These are phyloP conservation scores for Oxycera nigricornis DNA, from an alignment of 2,888 invertebrate species.

Conservation along the genomic window DNA sequence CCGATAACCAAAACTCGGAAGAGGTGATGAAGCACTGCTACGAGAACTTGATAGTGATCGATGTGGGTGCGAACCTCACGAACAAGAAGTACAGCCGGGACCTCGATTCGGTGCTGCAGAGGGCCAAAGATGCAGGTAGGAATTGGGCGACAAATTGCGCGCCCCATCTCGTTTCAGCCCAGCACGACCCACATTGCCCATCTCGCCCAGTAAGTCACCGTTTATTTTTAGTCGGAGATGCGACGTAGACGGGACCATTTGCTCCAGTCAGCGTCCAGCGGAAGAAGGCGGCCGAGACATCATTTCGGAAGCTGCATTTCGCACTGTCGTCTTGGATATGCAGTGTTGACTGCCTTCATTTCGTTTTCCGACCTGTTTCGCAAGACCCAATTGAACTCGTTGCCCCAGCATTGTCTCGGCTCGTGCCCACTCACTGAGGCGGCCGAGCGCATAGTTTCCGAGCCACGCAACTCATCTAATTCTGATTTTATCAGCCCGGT, in stretches of 20 bases:
- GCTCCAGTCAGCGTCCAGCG: background rate
- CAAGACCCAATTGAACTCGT: background rate
- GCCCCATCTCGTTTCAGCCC: background rate
- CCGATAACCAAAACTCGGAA: conserved; percentile 49
- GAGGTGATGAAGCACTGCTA: conserved; percentile 78
- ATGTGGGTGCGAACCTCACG: conserved; percentile 91
- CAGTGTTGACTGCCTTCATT: too few relatives aligned
- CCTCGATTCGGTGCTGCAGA: conserved; percentile 87
- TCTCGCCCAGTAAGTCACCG: conserved; percentile 30
- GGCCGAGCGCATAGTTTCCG: background rate
- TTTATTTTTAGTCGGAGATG: conserved; percentile 28
- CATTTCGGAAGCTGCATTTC: background rate
- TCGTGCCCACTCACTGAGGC: background rate
- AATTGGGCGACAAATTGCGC: background rate
- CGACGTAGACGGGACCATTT: background rate
- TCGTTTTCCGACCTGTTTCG: background rate
- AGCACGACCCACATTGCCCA: conserved; percentile 27
- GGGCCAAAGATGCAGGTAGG: conserved; percentile 93
- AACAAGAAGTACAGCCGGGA: conserved; percentile 93
- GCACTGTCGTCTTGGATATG: background rate
- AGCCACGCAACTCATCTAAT: background rate
- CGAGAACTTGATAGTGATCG: conserved; percentile 90
- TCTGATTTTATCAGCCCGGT: background rate
- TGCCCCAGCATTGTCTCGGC: background rate
- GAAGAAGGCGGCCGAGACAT: background rate